These are phyloP conservation scores for Protophormia terraenovae DNA, from an alignment of 2,888 invertebrate species.

Conservation along the genomic window DNA sequence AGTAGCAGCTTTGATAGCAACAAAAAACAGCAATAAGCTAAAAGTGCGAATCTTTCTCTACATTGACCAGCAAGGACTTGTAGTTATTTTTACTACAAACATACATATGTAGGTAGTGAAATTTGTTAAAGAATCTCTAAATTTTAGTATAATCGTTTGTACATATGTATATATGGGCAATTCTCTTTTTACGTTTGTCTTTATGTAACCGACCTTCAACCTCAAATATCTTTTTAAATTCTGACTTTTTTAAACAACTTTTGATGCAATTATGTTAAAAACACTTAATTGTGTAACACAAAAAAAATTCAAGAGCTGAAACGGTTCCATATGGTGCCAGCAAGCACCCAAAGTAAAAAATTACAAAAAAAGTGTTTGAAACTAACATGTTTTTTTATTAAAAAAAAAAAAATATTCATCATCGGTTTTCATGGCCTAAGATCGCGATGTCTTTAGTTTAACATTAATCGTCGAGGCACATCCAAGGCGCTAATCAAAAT, in stretches of 20 bases:
- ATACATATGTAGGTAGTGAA: constrained; percentile 5
- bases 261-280: too few relatives aligned
- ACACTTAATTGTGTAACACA: too few relatives aligned
- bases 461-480: too few relatives aligned
- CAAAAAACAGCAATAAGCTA: too few relatives aligned
- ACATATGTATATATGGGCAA: background rate
- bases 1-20: background rate
- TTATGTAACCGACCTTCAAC: background rate
- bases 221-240: too few relatives aligned
- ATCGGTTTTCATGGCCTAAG: background rate
- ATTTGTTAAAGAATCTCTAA: constrained; percentile 13
- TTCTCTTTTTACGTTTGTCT: background rate
- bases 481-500: too few relatives aligned
- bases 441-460: too few relatives aligned
- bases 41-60: constrained; percentile 5
- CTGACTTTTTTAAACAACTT: too few relatives aligned
- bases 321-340: too few relatives aligned
- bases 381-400: background rate
- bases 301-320: too few relatives aligned
- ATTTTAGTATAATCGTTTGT: background rate
- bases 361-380: background rate
- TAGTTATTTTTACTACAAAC: constrained; percentile 13
- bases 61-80: constrained; percentile 41
- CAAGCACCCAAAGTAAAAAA: too few relatives aligned
- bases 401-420: too few relatives aligned